Base-by-base conservation (phyloP, 2,888 invertebrate species). In the Lithophane leautieri region DNA sequence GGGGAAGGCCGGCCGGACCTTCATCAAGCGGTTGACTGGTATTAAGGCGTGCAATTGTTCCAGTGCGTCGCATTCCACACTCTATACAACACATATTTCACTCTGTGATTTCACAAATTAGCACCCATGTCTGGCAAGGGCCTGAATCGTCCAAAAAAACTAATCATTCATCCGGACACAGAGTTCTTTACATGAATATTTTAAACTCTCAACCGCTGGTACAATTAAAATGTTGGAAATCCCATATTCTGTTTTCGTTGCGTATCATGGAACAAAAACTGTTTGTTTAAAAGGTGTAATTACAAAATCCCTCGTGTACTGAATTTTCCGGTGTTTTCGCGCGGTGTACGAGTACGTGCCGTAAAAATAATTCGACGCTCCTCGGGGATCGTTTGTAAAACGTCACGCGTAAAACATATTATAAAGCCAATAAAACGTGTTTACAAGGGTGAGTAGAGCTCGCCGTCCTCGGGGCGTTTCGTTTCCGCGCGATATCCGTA, bases 381-480 rank as follows among this genome's bases (percentile, higher is more conserved):
- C 93, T 94, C 94, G 82, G 94, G 95, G 96, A 96, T 96, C 96
- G 96, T 96, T 96, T 96, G 96, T 96, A 95, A 96, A 96, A 96
- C 96, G 96, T 96, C 96, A 96, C 96, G 96, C 96, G 96, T 96
- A 96, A 96, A 96, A 96, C 96, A 96, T 96, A 96, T 96, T 96
- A 96, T 96, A 96, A 96, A 96, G 95, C 96, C 96, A 96, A 96
- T 96, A 96, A 96, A 96, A 96, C 95, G 96, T 96, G 96, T 96
- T 96, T 96, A 96, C 96, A 96, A 95, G 96, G 96, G 96, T 95
- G 96, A 95, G 94, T 94, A 92, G 94, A 92, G 94, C 94, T 94
- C 93, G 94, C 94, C 94, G 92, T 92, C 90, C 93, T 91, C 90
- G 90, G 91, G 91, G 91, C 89, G 92, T 91, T 91, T 90, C 93